Percentiles rank a stretch among this genome's conserved stretches.
Conservation (phyloP, 2,888 invertebrate species). For the Cantharis flavilabris region DNA sequence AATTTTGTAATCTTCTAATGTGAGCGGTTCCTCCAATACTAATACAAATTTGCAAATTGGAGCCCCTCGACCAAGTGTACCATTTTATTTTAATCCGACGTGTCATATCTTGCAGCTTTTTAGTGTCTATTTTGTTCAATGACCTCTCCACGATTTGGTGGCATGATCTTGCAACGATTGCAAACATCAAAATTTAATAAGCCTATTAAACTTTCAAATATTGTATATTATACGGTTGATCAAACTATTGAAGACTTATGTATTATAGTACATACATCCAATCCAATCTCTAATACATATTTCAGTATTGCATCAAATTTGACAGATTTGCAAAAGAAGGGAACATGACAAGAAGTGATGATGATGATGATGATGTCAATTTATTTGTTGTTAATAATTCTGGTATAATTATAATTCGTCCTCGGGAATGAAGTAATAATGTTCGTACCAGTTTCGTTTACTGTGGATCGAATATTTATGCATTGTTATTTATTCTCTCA, state of each 20-base stretch:
- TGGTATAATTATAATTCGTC: background rate
- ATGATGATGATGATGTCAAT: background rate
- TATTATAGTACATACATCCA: background rate
- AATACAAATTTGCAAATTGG: background rate
- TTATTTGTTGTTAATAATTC: background rate
- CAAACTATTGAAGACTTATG: background rate
- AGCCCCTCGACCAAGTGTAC: background rate
- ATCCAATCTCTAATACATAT: background rate
- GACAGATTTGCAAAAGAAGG: background rate
- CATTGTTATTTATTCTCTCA: background rate
- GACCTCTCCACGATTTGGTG: background rate
- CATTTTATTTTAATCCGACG: background rate
- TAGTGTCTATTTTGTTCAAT: background rate
- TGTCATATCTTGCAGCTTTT: background rate
- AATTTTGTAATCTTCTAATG: slow-evolving; percentile 3
- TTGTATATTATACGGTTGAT: background rate
- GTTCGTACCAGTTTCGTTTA: background rate
- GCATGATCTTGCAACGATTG: background rate
- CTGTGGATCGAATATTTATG: background rate
- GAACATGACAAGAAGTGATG: background rate
- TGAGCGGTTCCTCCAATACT: background rate
- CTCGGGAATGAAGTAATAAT: background rate
- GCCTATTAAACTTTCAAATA: background rate
- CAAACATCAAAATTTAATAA: background rate
- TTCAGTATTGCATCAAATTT: background rate